Evolutionary conservation across 1,140 invertebrate species (phyloP), one percentile per base, ranked within the genome.

Genomic region (Drosophila leontia): DNA sequence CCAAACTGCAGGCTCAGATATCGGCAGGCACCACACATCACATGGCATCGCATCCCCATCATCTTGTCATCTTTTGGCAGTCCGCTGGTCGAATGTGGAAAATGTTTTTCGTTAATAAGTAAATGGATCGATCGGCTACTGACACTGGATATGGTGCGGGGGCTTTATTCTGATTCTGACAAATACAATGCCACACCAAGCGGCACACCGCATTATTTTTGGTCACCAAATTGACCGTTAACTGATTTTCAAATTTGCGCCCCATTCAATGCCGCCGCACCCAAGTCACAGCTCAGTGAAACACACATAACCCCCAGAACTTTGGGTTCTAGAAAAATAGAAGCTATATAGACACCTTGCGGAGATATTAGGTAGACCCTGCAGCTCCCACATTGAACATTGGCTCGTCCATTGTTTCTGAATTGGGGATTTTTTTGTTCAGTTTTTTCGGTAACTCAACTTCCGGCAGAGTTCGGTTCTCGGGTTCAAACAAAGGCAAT

Each of bases 191-290:
- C 77, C 84, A 87, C 84, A 87, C 84, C 84, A 81, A 50, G 69
- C 53, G 71, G 75, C 84, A 88, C 80, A 88, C 80, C 83, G 63
- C 83, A 83, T 88, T 88, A 87, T 83, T 75, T 87, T 77, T 1
- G 35, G 69, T 80, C 84, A 84, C 44, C 72, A 80, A 88, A 88
- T 88, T 88, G 84, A 71, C 80, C 84, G 78, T 79, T 88, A 88
- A 88, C 84, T 88, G 84, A 90, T 88, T 88, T 87, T 87, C 77
- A 75, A 80, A 88, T 88, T 87, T 83, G 64, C 78, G 75, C 68
- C 74, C 64, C 41, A 37, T 60, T 58, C 23, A 60, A 12, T 23
- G 23, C 23, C 23, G 56, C 83, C 85, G 84, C 84, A 84, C 84
- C 84, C 88, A 87, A 53, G 68, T 75, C 59, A 75, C 78, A 78